Conservation (phyloP, 1,140 invertebrate species). For the Cotesia typhae region DNA sequence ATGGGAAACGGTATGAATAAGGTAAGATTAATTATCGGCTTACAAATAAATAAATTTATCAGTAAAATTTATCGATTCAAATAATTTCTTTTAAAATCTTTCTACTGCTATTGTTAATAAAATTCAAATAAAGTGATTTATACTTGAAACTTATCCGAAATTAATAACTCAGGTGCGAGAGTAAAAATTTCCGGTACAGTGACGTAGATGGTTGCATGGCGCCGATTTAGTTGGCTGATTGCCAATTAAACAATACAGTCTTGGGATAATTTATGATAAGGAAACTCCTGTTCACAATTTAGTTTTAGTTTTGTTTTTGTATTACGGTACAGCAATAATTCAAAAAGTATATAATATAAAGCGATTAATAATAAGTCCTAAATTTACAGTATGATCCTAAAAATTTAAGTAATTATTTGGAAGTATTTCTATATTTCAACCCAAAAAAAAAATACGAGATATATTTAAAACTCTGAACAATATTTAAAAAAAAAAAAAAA, state of each 20-base stretch:
- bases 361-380: no score
- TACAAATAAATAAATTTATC: neutral
- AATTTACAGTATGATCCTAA: no score
- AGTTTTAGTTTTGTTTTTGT: no score
- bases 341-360: no score
- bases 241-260: slow-evolving; percentile 32
- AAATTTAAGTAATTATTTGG: no score
- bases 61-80: neutral
- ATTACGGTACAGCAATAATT: no score
- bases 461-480: no score
- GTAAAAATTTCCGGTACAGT: neutral
- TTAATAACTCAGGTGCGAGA: slow-evolving; percentile 7
- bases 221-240: slow-evolving; percentile 33
- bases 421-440: no score
- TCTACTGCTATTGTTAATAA: neutral
- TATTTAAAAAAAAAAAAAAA: no score
- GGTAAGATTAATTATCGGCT: slow-evolving; percentile 63
- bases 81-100: neutral
- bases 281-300: neutral
- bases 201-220: slow-evolving; percentile 31
- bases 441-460: no score
- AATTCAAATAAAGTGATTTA: neutral
- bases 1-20: slow-evolving; percentile 85
- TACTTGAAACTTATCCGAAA: no score
- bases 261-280: slow-evolving; percentile 15